These are phyloP conservation scores for Sarcophaga bullata DNA, from an alignment of 1,140 invertebrate genomes.

Conservation along the genomic window DNA sequence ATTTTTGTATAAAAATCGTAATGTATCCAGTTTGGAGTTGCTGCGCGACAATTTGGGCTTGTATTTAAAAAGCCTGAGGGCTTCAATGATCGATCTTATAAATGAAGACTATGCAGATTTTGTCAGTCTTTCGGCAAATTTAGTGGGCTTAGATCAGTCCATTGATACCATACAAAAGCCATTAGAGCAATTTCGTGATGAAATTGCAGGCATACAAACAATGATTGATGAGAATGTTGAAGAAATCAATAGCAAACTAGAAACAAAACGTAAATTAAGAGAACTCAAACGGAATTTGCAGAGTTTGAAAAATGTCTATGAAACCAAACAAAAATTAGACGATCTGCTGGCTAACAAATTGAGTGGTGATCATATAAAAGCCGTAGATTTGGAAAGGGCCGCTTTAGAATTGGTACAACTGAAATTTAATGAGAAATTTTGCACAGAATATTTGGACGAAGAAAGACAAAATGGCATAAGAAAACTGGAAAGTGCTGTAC, in stretches of 20 bases:
- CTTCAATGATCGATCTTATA: conserved; percentile 95
- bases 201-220: conserved; percentile 74
- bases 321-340: conserved; percentile 54
- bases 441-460: conserved; percentile 62
- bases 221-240: conserved; percentile 55
- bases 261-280: conserved; percentile 55
- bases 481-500: conserved; percentile 69
- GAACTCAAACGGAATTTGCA: conserved; percentile 54
- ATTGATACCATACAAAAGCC: conserved; percentile 83
- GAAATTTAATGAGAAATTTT: conserved; percentile 59
- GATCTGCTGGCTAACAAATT: conserved; percentile 56
- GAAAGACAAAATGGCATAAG: conserved; percentile 67
- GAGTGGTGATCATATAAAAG: conserved; percentile 60
- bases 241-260: conserved; percentile 53
- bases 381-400: conserved; percentile 59
- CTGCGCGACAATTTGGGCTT: conserved; percentile 90
- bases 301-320: conserved; percentile 56
- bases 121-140: conserved; percentile 93
- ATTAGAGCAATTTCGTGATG: conserved; percentile 80
- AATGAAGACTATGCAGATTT: conserved; percentile 98
- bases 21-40: conserved; percentile 82
- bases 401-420: conserved; percentile 60
- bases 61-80: conserved; percentile 88
- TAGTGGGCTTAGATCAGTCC: conserved; percentile 89
- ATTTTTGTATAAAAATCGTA: conserved; percentile 87